Evolutionary conservation across 2,888 invertebrate genomes (phyloP).

Genomic region (Meliscaeva auricollis): DNA sequence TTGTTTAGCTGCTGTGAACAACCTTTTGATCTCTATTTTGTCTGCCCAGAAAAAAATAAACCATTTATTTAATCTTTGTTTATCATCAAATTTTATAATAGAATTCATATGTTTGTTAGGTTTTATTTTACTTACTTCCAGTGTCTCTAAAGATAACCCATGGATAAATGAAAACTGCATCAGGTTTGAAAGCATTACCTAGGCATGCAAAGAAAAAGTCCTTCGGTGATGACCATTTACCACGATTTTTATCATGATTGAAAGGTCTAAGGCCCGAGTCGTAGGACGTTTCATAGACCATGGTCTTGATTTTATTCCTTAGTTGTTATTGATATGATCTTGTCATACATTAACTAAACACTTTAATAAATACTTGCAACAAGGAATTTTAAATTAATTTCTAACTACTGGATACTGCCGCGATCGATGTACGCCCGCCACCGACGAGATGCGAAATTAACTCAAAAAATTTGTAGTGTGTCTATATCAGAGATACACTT

Average conservation of each 20-base stretch:
- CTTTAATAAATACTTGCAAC: background rate
- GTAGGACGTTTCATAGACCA: slow-evolving; percentile 72
- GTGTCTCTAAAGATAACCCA: slow-evolving; percentile 78
- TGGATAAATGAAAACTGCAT: slow-evolving; percentile 91
- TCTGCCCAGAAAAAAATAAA: background rate
- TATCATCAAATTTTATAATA: background rate
- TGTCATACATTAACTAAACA: too few relatives aligned
- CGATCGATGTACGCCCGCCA: background rate
- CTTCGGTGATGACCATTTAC: slow-evolving; percentile 89
- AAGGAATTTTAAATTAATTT: too few relatives aligned
- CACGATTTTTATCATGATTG: slow-evolving; percentile 84
- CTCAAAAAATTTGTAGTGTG: background rate
- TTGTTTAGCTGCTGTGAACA: background rate
- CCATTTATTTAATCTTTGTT: background rate
- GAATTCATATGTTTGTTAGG: too few relatives aligned
- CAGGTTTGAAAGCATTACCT: slow-evolving; percentile 92
- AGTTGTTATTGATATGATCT: too few relatives aligned
- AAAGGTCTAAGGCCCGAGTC: slow-evolving; percentile 81
- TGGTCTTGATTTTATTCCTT: background rate
- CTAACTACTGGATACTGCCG: background rate
- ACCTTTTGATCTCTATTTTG: background rate
- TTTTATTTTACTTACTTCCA: slow-evolving; percentile 79
- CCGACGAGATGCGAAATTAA: background rate
- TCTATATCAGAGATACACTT: background rate
- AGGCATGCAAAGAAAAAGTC: slow-evolving; percentile 92